phyloP scores from a whole-genome alignment of 1,140 invertebrate genomes.

The Elysia chlorotica region DNA sequence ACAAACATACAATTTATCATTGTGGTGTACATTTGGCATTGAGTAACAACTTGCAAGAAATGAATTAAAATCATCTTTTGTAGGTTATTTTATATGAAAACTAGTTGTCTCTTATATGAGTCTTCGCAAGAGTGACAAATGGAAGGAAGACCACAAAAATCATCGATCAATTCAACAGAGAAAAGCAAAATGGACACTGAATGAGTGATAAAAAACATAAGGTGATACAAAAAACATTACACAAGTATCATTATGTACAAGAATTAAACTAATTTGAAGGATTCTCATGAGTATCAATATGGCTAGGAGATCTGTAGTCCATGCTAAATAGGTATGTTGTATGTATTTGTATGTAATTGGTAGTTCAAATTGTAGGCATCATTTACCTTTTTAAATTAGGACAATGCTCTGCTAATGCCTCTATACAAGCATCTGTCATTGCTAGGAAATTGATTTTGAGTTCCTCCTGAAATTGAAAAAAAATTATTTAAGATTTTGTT shows the following conservation, averaged over 20 bases:
- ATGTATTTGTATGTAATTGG: too few species aligned
- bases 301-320: too few species aligned
- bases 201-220: background rate
- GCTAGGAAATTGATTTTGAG: conserved; percentile 37
- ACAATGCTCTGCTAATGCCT: conserved; percentile 34
- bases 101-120: background rate
- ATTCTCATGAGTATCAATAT: too few species aligned
- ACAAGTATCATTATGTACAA: background rate
- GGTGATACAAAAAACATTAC: background rate
- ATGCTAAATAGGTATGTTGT: too few species aligned
- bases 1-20: background rate
- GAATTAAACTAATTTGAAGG: background rate
- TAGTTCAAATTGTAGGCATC: background rate
- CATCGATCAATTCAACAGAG: too few species aligned
- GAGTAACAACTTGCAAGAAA: background rate
- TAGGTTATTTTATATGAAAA: background rate
- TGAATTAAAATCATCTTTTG: background rate
- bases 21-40: background rate
- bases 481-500: background rate
- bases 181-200: too few species aligned
- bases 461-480: conserved; percentile 39
- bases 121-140: too few species aligned
- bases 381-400: conserved; percentile 48
- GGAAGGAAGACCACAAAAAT: too few species aligned
- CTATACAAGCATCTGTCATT: conserved; percentile 39